Conservation (phyloP, 2,113 vertebrate genomes). For the Thamnophis sirtalis region DNA sequence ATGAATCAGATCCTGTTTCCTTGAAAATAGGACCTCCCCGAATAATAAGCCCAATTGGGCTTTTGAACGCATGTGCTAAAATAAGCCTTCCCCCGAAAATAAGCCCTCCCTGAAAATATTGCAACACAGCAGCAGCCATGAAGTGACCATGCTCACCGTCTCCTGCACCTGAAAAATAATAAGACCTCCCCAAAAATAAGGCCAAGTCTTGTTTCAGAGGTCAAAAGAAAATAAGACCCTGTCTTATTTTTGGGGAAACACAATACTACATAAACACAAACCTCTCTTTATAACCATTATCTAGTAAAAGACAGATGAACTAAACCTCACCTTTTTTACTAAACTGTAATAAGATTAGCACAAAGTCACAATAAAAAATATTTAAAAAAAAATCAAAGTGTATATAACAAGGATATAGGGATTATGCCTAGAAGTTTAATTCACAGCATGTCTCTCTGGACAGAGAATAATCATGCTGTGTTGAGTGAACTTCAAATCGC, state of each 20-base stretch:
- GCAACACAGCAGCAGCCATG: no score
- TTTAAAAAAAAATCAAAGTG: not conserved
- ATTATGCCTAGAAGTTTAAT: not conserved
- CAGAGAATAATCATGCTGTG: not conserved
- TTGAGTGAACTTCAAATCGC: not conserved
- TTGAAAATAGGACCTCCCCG: no score
- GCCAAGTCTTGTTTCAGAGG: no score
- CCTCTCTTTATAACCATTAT: not conserved
- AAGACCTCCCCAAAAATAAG: no score
- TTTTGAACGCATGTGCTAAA: no score
- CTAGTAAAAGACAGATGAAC: not conserved
- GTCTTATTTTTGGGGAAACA: no score
- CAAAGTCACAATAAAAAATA: not conserved
- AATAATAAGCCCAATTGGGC: no score
- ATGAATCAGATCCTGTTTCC: not conserved
- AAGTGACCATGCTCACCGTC: no score
- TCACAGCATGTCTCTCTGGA: not conserved
- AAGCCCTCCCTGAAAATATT: no score
- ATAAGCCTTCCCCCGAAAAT: no score
- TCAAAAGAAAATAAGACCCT: no score
- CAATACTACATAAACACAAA: not conserved
- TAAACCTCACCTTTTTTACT: not conserved
- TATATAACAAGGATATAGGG: not conserved
- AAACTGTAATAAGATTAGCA: not conserved
- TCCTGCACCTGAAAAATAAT: no score